A percentile compares a stretch with the other conserved stretches of the same genome.
These are phyloP conservation scores for Epinotia demarniana DNA, from an alignment of 2,888 invertebrate genomes.

Conservation along the genomic window DNA sequence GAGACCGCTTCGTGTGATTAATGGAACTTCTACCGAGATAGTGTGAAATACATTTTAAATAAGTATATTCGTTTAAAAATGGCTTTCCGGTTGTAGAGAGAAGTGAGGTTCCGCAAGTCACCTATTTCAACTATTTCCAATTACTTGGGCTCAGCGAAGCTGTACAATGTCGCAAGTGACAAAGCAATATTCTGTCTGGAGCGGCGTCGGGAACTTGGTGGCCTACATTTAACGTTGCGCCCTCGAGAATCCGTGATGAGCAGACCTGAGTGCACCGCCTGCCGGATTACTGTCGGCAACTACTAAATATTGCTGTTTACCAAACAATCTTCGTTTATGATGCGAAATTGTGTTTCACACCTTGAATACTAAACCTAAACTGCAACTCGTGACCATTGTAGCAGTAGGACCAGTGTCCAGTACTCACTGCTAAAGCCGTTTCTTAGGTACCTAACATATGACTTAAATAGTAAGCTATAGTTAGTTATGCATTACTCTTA, in stretches of 20 bases:
- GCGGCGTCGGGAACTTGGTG: conserved; percentile 75
- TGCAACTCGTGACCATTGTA: neutral
- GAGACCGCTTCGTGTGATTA: conserved; percentile 22
- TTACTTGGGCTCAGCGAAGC: conserved; percentile 82
- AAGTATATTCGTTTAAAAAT: conserved; percentile 33
- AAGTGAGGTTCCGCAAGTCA: conserved; percentile 69
- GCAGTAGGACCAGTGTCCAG: too few relatives aligned
- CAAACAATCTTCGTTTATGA: conserved; percentile 53
- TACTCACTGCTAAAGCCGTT: neutral
- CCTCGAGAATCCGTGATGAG: conserved; percentile 81
- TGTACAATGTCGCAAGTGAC: conserved; percentile 81
- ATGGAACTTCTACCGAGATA: conserved; percentile 21
- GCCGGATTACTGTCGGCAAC: conserved; percentile 71
- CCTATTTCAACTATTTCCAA: conserved; percentile 84
- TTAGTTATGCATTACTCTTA: neutral
- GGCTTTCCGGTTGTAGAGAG: conserved; percentile 41
- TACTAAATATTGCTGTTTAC: conserved; percentile 71
- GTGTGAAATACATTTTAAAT: conserved; percentile 22
- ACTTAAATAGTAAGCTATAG: neutral
- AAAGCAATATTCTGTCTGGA: conserved; percentile 79
- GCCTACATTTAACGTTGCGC: conserved; percentile 81
- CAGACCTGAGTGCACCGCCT: conserved; percentile 72
- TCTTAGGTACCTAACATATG: neutral
- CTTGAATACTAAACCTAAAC: conserved; percentile 25
- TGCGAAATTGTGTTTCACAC: conserved; percentile 48